Base-by-base conservation (phyloP, 2,797 vertebrate species). In the Triplophysa bombifrons region DNA sequence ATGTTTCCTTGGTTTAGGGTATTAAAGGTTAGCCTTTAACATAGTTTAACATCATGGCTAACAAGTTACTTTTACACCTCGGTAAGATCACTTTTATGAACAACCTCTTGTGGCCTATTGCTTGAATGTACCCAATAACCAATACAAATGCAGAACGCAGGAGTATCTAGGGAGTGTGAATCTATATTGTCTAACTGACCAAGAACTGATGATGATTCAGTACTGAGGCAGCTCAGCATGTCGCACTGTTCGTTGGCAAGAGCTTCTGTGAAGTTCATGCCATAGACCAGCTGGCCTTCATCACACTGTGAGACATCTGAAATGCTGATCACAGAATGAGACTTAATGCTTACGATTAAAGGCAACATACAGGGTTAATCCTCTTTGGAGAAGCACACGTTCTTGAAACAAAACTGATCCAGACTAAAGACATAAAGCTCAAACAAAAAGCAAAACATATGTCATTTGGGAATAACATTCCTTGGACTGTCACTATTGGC, bases 351-450 rank as follows among this genome's bases (percentile, higher is more conserved):
- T 87, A 84, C 87, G 80, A 81, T 68, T 78, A 84, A 86, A 82
- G 71, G 65, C 86, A 88, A 85, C 72, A 46, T 70, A 80, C 38
- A 74, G 58, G 83, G 86, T 83, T 86, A 89, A 90, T 88, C 82
- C 83, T 83, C 86, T 89, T 89, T 83, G 60, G 20, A 80, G 76
- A 72, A 78, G 53, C 81, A 78, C 81, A 85, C 84, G 83, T 83
- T 85, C 84, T 80, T 86, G 73, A 82, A 85, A 80, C 84, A 84
- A 88, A 89, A 88, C 76, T 84, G 88, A 88, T 90, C 85, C 88
- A 82, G 84, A 78, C 81, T 85, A 86, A 82, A 74, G 87, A 90
- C 46, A 44, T 50, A 66, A 61, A 80, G 76, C n/a, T 74, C 19
- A 74, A 60, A 27, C 72, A 51, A 34, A 72, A 58, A 30, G 2